phyloP scores from a whole-genome alignment of 2,797 vertebrate species.

The Chrysocyon brachyurus region DNA sequence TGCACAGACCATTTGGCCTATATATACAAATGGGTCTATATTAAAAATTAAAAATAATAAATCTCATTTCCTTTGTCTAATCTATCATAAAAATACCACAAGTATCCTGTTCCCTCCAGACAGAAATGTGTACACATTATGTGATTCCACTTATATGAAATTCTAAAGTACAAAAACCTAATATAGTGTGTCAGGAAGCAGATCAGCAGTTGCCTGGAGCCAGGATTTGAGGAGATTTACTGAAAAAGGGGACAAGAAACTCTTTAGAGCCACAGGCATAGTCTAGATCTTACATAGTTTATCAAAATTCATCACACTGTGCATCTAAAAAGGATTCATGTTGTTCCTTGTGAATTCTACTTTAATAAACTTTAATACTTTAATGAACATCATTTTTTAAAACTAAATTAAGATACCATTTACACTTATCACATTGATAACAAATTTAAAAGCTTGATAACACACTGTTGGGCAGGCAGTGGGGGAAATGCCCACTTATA shows the following conservation, averaged over 20 bases:
- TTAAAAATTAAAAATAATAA: conserved; percentile 27
- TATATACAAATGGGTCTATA: background rate
- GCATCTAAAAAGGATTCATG: background rate
- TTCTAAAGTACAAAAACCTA: background rate
- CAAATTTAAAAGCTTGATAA: background rate
- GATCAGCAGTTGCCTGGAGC: background rate
- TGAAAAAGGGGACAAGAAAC: background rate
- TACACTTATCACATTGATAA: background rate
- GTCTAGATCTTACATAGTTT: background rate
- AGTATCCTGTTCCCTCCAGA: background rate
- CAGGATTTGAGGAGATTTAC: background rate
- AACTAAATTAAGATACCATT: background rate
- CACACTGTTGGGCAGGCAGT: background rate
- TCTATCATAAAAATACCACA: background rate
- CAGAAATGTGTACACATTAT: background rate
- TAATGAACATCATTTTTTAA: background rate
- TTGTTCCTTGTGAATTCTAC: conserved; percentile 7
- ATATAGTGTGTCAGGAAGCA: background rate
- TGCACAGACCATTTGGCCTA: background rate
- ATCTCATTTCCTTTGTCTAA: background rate
- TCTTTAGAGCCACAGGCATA: background rate
- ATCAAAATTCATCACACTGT: background rate
- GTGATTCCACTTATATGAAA: background rate
- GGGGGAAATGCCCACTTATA: background rate
- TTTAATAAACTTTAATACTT: background rate